Evolutionary conservation across 2,113 vertebrate genomes (phyloP), one percentile per base, ranked within the genome.

Genomic region (Channa maculata): DNA sequence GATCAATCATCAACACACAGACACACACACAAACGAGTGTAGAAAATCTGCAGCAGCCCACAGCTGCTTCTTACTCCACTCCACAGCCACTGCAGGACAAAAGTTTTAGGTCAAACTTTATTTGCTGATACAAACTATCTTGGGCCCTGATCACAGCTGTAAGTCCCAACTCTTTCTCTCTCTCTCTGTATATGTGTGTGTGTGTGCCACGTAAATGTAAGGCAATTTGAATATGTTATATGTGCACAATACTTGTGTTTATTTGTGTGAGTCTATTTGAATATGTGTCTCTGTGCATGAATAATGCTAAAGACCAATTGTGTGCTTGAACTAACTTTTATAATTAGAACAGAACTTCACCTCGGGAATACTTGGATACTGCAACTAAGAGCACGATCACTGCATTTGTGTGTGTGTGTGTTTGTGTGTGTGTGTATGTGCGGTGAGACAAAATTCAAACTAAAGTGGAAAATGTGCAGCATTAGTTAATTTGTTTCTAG

Each of bases 301-400:
- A 37, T 43, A 55, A 64, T 36, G 48, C 43, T 10, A 64, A 64
- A 53, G 59, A 66, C 79, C 59, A 49, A 65, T 84, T 75, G 50
- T 66, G 36, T 8, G 15, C 51, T 53, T 59, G 57, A 37, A 49
- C 41, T 78, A 50, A 39, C 37, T 74, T 45, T 76, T 48, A 24
- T 82, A 77, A 84, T 84, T 67, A 77, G 67, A 79, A 41, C 65
- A 77, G 74, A 4, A 37, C 65, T 43, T 51, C 65, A 57, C 51
- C 53, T 52, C 52, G 79, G 81, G 75, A 86, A 72, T 75, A 77
- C 58, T 49, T 65, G 33, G 66, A 14, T 48, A 65, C 34, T 2
- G 8, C 66, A 83, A 34, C 37, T 72, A 41, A 36, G n/a, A 39
- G 52, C 75, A 72, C 48, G 45, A 62, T 68, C 46, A 8, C 38